phyloP scores from a whole-genome alignment of 2,797 vertebrate species.

The Trachops cirrhosus region DNA sequence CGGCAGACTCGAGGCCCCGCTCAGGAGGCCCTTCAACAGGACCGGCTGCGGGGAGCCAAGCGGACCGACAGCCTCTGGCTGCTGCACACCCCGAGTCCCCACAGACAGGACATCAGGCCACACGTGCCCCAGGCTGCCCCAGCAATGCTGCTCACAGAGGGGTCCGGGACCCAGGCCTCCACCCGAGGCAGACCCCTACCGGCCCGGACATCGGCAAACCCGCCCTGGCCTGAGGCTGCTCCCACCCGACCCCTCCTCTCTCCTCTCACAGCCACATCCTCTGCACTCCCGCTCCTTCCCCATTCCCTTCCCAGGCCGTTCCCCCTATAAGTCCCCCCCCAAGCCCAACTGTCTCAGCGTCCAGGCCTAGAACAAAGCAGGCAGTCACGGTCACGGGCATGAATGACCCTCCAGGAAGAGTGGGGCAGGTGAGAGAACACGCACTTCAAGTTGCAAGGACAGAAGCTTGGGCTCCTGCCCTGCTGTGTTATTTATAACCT shows the following conservation, averaged over 20 bases:
- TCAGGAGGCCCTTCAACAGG: not conserved
- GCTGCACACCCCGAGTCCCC: not conserved
- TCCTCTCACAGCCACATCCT: not conserved
- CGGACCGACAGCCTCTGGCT: not conserved
- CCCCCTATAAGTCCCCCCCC: not conserved
- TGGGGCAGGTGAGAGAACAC: not conserved
- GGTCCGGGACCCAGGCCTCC: not conserved
- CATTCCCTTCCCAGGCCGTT: not conserved
- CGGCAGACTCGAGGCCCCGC: too few relatives aligned
- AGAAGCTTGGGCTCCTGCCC: not conserved
- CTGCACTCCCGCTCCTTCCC: not conserved
- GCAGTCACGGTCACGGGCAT: not conserved
- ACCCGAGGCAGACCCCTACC: not conserved
- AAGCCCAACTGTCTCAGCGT: not conserved
- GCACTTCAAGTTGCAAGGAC: not conserved
- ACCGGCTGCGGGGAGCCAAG: not conserved
- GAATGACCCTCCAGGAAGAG: not conserved
- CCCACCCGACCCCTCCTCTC: not conserved
- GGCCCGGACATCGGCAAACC: not conserved
- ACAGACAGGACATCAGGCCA: not conserved
- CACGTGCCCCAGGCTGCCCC: not conserved
- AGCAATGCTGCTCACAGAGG: not conserved
- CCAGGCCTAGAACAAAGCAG: not conserved
- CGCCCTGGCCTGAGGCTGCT: not conserved
- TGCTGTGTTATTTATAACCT: not conserved